Base-by-base conservation (phyloP, 2,888 invertebrate species). In the Tachina fera region DNA sequence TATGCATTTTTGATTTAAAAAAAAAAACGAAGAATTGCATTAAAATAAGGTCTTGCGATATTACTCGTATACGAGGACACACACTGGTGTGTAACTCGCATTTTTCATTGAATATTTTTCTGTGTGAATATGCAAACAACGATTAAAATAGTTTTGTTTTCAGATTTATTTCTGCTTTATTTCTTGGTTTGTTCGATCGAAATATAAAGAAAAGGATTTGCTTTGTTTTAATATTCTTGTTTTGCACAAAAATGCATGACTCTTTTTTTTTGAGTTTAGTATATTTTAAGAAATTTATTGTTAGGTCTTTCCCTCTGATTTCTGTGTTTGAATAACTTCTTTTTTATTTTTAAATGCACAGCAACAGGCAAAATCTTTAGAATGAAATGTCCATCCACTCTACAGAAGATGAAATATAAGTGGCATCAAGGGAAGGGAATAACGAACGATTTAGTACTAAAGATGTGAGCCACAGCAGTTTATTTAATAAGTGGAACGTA, bases 141-240 rank as follows among this genome's bases (percentile, higher is more conserved):
- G 51, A 19, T 43, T 61, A 71, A 82, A 79, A 60, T 71, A 70
- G 65, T 68, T 85, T 75, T 78, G 43, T 45, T 78, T 78, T 68
- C 71, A 78, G 51, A 70, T 70, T 74, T 67, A 65, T 58, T 77
- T 72, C 13, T 77, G 51, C n/a, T 63, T 61, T 67, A 19, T 41
- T 60, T 63, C 49, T 56, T n/a, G n/a, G 49, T 47, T 82, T 71
- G 67, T 83, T 83, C 75, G 60, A 79, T 71, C 71, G 53, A 71
- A 79, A 63, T 61, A 79, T 80, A 79, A 86, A 83, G 87, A 76
- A 84, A 78, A 79, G 85, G 82, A 88, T 86, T 88, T 86, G 83
- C 84, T 85, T 88, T 88, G 88, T 87, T 78, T 83, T 80, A 51
- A 74, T 19, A 80, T 76, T 79, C 53, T 68, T 68, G 43, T 76